Base-by-base conservation (phyloP, 2,888 invertebrate genomes). In the Sisyra nigra region DNA sequence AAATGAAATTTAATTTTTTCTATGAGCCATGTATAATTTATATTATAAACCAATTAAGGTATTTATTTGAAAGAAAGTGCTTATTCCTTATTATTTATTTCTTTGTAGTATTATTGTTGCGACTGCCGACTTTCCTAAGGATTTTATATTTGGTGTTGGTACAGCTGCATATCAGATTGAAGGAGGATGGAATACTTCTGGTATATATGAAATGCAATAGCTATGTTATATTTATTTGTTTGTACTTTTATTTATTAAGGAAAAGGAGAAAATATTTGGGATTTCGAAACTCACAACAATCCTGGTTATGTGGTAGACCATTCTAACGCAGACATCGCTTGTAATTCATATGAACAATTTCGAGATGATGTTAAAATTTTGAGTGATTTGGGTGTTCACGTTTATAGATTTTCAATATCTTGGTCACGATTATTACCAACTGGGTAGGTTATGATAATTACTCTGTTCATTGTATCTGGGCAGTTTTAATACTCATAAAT, bases 391-490 rank as follows among this genome's bases (percentile, higher is more conserved):
- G 52, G 53, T 14, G 56, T 55, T 14, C 41, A 56, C 42, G 71
- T 68, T 57, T 72, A 73, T 53, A 60, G 61, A 15, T 67, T 73
- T 51, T 72, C 72, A 0, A 55, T 73, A n/a, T 71, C 76, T 1
- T 80, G 80, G 80, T 58, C 76, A 1, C 63, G 80, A 5, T 24
- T 24, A 24, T 24, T 24, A 7, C 24, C 24, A 24, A 24, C 24
- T 5, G 24, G 24, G 24, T 24, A 24, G 24, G 24, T 24, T 3
- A 24, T 24, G 5, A 24, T 5, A 24, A 5, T 24, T 24, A 24
- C n/a, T n/a, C n/a, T n/a, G n/a, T n/a, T n/a, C n/a, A n/a, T n/a
- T n/a, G n/a, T n/a, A n/a, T n/a, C n/a, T n/a, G n/a, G n/a, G n/a
- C n/a, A n/a, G n/a, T n/a, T n/a, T n/a, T n/a, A n/a, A n/a, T n/a